phyloP scores from a whole-genome alignment of 1,140 invertebrate species.

The Penaeus indicus region DNA sequence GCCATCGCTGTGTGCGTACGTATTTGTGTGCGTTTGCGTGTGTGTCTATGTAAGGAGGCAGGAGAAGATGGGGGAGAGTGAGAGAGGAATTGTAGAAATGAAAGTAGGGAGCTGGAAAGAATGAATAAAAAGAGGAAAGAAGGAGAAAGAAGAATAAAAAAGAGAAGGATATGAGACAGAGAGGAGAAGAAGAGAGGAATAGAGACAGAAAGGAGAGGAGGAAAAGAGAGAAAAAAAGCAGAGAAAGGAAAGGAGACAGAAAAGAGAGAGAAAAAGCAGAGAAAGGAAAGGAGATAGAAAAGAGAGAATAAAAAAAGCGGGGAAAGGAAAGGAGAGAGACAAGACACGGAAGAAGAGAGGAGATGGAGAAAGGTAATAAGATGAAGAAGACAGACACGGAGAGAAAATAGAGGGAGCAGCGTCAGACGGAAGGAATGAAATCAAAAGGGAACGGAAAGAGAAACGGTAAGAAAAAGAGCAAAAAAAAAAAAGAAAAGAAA shows the following conservation, averaged over 20 bases:
- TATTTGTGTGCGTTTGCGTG: conserved; percentile 26
- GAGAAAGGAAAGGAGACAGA: neutral
- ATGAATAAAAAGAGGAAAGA: neutral
- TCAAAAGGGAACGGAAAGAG: too few relatives aligned
- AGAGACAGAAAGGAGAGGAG: neutral
- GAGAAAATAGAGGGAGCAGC: too few relatives aligned
- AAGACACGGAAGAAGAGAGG: neutral
- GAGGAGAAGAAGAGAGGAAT: neutral
- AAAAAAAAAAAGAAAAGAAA: too few relatives aligned
- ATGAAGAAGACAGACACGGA: too few relatives aligned
- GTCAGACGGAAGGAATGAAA: too few relatives aligned
- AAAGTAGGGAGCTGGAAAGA: neutral
- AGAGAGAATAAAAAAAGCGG: too few relatives aligned
- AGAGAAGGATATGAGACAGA: neutral
- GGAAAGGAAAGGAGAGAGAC: neutral
- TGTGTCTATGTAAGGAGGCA: neutral
- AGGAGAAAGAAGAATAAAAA: neutral
- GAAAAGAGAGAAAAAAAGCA: neutral
- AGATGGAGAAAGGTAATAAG: neutral
- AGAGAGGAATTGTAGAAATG: neutral
- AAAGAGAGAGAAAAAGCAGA: too few relatives aligned
- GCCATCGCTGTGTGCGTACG: neutral
- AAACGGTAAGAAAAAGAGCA: too few relatives aligned
- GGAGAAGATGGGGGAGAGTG: neutral
- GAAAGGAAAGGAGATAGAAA: neutral